These are phyloP conservation scores for Coregonus sp. DNA, from an alignment of 2,797 vertebrate genomes.

Conservation along the genomic window DNA sequence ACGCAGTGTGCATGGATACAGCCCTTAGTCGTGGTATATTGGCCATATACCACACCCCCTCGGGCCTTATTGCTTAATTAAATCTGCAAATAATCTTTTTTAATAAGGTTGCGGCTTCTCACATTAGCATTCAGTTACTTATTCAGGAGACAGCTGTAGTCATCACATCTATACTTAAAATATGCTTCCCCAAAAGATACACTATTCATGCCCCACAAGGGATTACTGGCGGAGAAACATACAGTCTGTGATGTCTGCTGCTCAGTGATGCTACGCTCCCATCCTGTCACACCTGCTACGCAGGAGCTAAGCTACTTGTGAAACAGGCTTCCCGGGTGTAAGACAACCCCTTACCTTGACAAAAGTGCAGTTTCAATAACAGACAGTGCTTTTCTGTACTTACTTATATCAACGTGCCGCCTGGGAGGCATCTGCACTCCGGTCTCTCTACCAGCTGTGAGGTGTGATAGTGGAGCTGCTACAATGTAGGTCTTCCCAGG, in stretches of 20 bases:
- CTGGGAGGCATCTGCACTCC: constrained; percentile 33
- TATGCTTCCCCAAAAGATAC: no score
- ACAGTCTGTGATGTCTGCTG: not conserved
- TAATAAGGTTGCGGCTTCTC: not conserved
- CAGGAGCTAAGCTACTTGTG: not conserved
- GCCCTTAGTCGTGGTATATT: no score
- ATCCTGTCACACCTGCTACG: constrained; percentile 1
- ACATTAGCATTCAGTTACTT: not conserved
- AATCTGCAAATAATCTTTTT: not conserved
- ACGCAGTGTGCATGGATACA: no score
- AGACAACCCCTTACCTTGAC: constrained; percentile 45
- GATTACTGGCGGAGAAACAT: not conserved
- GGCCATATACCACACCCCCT: no score
- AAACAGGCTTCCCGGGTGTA: not conserved
- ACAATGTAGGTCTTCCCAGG: constrained; percentile 62
- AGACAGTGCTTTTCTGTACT: constrained; percentile 17
- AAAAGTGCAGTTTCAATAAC: constrained; percentile 22
- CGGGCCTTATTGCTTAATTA: no score
- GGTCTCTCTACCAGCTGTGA: constrained; percentile 31
- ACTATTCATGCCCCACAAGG: not conserved
- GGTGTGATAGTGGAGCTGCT: constrained; percentile 18
- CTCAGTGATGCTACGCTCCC: not conserved
- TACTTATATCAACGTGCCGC: constrained; percentile 18
- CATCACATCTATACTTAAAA: not conserved
- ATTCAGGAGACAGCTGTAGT: not conserved